Percentiles rank a stretch among this genome's conserved stretches.
These are phyloP conservation scores for Meganola albula DNA, from an alignment of 2,888 invertebrate species.

Conservation along the genomic window DNA sequence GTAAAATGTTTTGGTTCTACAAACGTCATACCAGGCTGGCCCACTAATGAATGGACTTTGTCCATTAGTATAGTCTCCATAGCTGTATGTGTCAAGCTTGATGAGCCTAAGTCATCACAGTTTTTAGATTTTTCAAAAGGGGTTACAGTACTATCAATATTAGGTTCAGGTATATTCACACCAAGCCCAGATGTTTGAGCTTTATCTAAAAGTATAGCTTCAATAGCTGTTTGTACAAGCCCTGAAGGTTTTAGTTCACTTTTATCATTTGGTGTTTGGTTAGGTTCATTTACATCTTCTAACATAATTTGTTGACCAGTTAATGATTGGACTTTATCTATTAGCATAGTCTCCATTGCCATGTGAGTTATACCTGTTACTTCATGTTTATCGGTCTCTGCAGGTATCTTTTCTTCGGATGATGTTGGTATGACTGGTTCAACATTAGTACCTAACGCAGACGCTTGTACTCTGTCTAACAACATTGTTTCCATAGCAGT, in stretches of 20 bases:
- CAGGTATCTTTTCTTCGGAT: too few species aligned
- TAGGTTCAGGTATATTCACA: slow-evolving; percentile 8
- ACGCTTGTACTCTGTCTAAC: neutral
- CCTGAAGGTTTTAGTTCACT: slow-evolving; percentile 25
- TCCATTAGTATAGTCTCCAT: slow-evolving; percentile 22
- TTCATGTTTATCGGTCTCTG: slow-evolving; percentile 16
- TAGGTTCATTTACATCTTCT: too few species aligned
- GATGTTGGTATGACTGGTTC: neutral
- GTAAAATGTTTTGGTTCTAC: slow-evolving; percentile 24
- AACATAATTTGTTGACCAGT: too few species aligned
- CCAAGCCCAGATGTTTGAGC: slow-evolving; percentile 21
- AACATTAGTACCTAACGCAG: neutral
- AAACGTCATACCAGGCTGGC: slow-evolving; percentile 18
- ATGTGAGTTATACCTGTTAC: slow-evolving; percentile 54
- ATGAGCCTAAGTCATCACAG: neutral
- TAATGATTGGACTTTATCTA: slow-evolving; percentile 63
- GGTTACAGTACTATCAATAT: slow-evolving; percentile 7
- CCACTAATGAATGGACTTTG: slow-evolving; percentile 22
- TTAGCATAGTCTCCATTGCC: slow-evolving; percentile 70
- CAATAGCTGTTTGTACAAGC: slow-evolving; percentile 29
- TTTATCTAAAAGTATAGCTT: slow-evolving; percentile 29
- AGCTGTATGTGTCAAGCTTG: slow-evolving; percentile 12
- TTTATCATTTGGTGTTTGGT: too few species aligned
- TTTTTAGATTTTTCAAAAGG: slow-evolving; percentile 3
- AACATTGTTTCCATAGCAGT: neutral